These are phyloP conservation scores for Cardiocondyla obscurior DNA, from an alignment of 1,140 invertebrate genomes.

Conservation along the genomic window DNA sequence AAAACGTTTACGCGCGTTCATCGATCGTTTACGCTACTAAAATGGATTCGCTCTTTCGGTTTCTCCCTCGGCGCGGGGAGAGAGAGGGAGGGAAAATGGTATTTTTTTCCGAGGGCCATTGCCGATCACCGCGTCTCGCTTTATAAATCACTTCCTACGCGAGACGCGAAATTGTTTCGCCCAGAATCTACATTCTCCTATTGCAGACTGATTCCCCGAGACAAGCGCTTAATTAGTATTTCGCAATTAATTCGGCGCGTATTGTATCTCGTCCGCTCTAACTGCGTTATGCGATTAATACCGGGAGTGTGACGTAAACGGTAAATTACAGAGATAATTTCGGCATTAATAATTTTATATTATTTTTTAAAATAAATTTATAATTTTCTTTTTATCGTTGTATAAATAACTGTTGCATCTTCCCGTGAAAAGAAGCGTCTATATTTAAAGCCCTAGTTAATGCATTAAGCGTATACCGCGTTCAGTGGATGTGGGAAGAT, in stretches of 20 bases:
- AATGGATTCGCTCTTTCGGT: slow-evolving; percentile 23
- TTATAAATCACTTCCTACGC: slow-evolving; percentile 42
- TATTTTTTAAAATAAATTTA: not conserved
- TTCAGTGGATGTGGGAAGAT: not conserved
- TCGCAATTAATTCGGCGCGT: slow-evolving; percentile 30
- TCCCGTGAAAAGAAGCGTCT: too few species aligned
- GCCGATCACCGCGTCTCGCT: not conserved
- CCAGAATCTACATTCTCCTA: not conserved
- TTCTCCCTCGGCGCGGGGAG: not conserved
- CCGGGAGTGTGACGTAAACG: not conserved
- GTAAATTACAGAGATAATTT: not conserved
- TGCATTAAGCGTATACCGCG: not conserved
- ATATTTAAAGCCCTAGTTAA: not conserved
- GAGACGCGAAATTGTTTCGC: slow-evolving; percentile 16
- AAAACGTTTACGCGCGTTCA: slow-evolving; percentile 23
- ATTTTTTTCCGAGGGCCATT: slow-evolving; percentile 24
- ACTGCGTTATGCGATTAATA: slow-evolving; percentile 8
- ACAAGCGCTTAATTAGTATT: slow-evolving; percentile 36
- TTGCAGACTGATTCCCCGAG: not conserved
- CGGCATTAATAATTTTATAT: not conserved
- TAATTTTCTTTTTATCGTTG: not conserved
- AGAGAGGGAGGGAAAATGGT: too few species aligned
- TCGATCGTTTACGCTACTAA: slow-evolving; percentile 31
- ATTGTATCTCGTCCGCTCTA: not conserved
- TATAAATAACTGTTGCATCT: not conserved